Percentiles rank a stretch among this genome's conserved stretches.
Conservation (phyloP, 2,113 vertebrate species). For the Rhea americana region DNA sequence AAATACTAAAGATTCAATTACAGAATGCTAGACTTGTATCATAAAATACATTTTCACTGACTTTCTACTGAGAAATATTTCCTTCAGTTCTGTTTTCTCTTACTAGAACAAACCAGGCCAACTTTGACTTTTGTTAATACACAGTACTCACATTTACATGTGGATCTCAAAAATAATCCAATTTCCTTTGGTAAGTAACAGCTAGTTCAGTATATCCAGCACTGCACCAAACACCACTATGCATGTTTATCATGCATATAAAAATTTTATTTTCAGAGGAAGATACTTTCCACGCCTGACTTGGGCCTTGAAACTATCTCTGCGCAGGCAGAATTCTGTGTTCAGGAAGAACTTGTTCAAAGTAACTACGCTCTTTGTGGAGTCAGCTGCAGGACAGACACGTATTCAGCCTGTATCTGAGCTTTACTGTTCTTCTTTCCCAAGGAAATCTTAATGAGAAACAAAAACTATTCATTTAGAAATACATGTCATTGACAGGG, state of each 20-base stretch:
- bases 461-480: background rate
- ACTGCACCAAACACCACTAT: background rate
- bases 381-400: slow-evolving; percentile 6
- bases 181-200: background rate
- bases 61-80: slow-evolving; percentile 32
- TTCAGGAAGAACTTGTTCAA: background rate
- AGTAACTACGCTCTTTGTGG: background rate
- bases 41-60: background rate
- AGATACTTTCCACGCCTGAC: background rate
- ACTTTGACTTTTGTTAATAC: background rate
- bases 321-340: background rate
- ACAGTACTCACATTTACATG: background rate
- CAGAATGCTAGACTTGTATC: background rate
- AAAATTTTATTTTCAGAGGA: background rate
- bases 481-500: background rate
- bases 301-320: background rate
- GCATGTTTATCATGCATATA: background rate
- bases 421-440: background rate
- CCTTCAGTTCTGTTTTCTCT: background rate
- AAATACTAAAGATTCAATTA: background rate
- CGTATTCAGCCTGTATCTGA: background rate
- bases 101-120: background rate
- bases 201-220: background rate
- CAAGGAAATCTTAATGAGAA: background rate
- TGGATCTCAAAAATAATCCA: background rate